A percentile compares a stretch with the other conserved stretches of the same genome.
phyloP scores from a whole-genome alignment of 1,140 invertebrate species.

The Anastrepha obliqua region DNA sequence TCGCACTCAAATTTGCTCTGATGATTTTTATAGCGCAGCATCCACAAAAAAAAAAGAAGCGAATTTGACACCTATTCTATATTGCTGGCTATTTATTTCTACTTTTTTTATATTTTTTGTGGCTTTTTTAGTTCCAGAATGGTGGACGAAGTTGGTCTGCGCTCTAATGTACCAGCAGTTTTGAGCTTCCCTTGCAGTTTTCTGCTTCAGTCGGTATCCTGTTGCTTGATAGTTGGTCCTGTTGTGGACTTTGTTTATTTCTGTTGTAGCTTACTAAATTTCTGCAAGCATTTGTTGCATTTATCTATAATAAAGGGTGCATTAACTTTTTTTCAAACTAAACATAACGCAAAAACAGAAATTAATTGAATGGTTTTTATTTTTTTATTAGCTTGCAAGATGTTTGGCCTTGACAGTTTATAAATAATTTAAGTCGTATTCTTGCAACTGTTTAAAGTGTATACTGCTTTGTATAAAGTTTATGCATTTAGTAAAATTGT shows the following conservation, averaged over 20 bases:
- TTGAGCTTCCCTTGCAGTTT: background rate
- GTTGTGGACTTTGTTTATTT: background rate
- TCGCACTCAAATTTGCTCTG: background rate
- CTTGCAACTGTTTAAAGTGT: too few relatives aligned
- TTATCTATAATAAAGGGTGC: background rate
- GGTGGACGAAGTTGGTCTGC: background rate
- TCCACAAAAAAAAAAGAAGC: background rate
- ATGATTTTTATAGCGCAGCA: background rate
- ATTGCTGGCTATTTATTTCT: background rate
- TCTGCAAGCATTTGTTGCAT: background rate
- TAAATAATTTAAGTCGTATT: too few relatives aligned
- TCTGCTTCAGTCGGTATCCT: background rate
- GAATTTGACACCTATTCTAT: background rate
- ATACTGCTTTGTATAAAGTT: too few relatives aligned
- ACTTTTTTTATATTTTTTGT: too few relatives aligned
- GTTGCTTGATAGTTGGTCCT: background rate
- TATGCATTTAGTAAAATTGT: too few relatives aligned
- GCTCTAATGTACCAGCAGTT: background rate
- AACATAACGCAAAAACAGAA: background rate
- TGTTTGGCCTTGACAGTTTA: too few relatives aligned
- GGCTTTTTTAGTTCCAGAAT: too few relatives aligned
- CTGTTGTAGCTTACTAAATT: conserved; percentile 18
- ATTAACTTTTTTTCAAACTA: background rate
- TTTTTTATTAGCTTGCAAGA: too few relatives aligned
- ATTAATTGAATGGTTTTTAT: too few relatives aligned